These are phyloP conservation scores for Periplaneta americana DNA, from an alignment of 1,140 invertebrate genomes.

Conservation along the genomic window DNA sequence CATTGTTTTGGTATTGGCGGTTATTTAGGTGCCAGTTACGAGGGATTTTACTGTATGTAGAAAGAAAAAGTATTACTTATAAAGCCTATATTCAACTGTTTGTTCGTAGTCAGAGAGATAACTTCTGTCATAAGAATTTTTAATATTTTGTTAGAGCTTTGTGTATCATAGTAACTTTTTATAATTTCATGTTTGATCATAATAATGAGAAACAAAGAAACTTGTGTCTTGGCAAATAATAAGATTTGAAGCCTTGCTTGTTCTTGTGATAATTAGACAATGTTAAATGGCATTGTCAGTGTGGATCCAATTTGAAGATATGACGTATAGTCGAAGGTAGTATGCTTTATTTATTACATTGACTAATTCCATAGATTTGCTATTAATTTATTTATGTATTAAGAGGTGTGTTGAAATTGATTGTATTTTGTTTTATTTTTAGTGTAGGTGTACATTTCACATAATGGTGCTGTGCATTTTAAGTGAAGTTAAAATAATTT, in stretches of 20 bases:
- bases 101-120: too few species aligned
- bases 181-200: not conserved
- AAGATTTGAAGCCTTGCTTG: too few species aligned
- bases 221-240: too few species aligned
- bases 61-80: too few species aligned
- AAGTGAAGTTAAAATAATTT: not conserved
- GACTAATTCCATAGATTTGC: not conserved
- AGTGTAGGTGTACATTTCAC: not conserved
- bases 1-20: too few species aligned
- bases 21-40: too few species aligned
- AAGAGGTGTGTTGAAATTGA: not conserved
- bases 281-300: not conserved
- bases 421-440: not conserved
- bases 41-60: too few species aligned
- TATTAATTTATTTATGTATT: not conserved
- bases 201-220: too few species aligned
- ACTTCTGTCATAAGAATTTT: too few species aligned
- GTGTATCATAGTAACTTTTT: not conserved
- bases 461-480: not conserved
- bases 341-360: not conserved
- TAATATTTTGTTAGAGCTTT: not conserved
- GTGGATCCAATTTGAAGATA: not conserved
- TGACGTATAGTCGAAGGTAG: not conserved
- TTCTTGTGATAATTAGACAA: too few species aligned
- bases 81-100: too few species aligned